These are phyloP conservation scores for Mycalesis mineus DNA, from an alignment of 2,888 invertebrate species.

Conservation along the genomic window DNA sequence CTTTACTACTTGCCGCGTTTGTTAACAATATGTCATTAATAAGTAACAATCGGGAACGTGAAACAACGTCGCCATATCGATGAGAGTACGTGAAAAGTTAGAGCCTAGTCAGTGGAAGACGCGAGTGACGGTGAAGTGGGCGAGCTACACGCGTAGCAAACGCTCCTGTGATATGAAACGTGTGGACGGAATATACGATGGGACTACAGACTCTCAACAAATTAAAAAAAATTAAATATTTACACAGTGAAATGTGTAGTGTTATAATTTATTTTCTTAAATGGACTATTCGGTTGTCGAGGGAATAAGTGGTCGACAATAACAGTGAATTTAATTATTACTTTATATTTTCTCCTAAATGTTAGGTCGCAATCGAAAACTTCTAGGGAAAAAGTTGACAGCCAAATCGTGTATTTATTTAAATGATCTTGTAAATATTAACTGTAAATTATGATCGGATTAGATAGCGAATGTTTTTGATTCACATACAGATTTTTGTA, in stretches of 20 bases:
- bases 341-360: constrained; percentile 29
- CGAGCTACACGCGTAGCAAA: constrained; percentile 27
- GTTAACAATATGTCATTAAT: background rate
- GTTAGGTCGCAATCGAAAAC: constrained; percentile 34
- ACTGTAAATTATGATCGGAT: constrained; percentile 60
- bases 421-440: constrained; percentile 66
- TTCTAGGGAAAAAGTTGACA: constrained; percentile 38
- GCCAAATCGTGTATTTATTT: constrained; percentile 72
- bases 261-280: constrained; percentile 37
- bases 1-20: background rate
- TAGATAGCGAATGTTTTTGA: constrained; percentile 64
- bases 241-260: constrained; percentile 42
- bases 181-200: constrained; percentile 24
- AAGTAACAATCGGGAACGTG: background rate
- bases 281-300: constrained; percentile 21
- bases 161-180: constrained; percentile 61
- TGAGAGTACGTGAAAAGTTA: constrained; percentile 5
- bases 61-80: constrained; percentile 26
- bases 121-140: constrained; percentile 32
- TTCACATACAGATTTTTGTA: constrained; percentile 28
- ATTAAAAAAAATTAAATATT: constrained; percentile 30
- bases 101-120: constrained; percentile 62
- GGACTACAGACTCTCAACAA: constrained; percentile 41
- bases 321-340: constrained; percentile 37
- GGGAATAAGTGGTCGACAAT: constrained; percentile 57